phyloP scores from a whole-genome alignment of 2,888 invertebrate species.

The Pseudoips prasinana region DNA sequence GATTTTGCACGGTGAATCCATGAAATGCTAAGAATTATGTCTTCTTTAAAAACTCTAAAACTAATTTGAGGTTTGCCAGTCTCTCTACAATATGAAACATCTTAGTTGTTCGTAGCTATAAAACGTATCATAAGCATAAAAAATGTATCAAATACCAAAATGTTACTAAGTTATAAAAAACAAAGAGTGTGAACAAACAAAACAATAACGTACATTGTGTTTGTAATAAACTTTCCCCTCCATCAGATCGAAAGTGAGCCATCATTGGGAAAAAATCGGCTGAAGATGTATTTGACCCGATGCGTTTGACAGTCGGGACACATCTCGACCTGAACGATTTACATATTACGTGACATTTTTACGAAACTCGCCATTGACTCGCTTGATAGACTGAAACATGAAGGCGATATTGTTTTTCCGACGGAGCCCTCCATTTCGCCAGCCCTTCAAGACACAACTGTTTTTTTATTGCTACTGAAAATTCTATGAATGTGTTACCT shows the following conservation, averaged over 20 bases:
- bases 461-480: conserved; percentile 67
- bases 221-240: conserved; percentile 44
- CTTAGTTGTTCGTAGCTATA: too few relatives aligned
- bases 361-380: conserved; percentile 73
- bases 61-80: too few relatives aligned
- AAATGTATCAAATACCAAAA: too few relatives aligned
- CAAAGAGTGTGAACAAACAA: too few relatives aligned
- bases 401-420: conserved; percentile 74
- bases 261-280: conserved; percentile 68
- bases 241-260: conserved; percentile 57
- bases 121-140: too few relatives aligned
- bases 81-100: too few relatives aligned
- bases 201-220: too few relatives aligned
- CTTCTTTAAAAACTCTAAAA: too few relatives aligned
- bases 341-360: conserved; percentile 81
- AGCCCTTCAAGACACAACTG: conserved; percentile 56
- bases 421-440: conserved; percentile 53
- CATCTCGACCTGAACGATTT: conserved; percentile 79
- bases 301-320: conserved; percentile 77
- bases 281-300: conserved; percentile 58
- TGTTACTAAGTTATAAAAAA: too few relatives aligned
- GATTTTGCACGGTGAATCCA: too few relatives aligned
- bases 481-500: conserved; percentile 53
- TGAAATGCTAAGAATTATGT: too few relatives aligned
- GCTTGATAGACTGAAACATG: conserved; percentile 75